Conservation (phyloP, 2,113 vertebrate genomes). For the Numida meleagris region DNA sequence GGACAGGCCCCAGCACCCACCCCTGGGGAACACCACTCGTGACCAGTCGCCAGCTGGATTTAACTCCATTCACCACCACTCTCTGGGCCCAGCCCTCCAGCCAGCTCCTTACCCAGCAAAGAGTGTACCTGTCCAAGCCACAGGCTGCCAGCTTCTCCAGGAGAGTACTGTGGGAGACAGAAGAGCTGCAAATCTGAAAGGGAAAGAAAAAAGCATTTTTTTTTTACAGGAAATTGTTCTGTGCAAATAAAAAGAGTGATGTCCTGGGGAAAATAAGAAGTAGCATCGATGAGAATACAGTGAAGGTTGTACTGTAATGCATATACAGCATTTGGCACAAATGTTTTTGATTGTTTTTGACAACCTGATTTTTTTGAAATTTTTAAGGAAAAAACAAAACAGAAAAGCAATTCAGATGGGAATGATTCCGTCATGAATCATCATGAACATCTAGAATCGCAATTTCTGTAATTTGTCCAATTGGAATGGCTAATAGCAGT, state of each 20-base stretch:
- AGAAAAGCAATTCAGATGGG: not conserved
- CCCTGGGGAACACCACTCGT: no score
- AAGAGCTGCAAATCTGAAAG: not conserved
- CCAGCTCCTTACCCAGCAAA: no score
- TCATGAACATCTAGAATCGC: not conserved
- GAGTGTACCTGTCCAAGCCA: no score
- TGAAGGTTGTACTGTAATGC: not conserved
- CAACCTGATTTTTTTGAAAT: not conserved
- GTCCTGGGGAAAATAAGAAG: not conserved
- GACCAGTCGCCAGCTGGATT: no score
- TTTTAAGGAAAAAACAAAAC: not conserved
- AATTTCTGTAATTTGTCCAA: not conserved
- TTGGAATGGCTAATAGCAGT: not conserved
- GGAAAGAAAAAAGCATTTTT: not conserved
- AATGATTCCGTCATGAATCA: not conserved
- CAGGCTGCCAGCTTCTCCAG: no score
- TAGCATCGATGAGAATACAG: not conserved
- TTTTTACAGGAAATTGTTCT: not conserved
- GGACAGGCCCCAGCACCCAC: no score
- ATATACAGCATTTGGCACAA: not conserved
- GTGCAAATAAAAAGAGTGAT: not conserved
- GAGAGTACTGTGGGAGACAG: no score
- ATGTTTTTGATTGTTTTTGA: not conserved
- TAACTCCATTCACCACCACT: no score
- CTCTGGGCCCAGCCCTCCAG: no score